Conservation (phyloP, 37 sponge, comb jelly and placozoan species). For the Haliclona indistincta region DNA sequence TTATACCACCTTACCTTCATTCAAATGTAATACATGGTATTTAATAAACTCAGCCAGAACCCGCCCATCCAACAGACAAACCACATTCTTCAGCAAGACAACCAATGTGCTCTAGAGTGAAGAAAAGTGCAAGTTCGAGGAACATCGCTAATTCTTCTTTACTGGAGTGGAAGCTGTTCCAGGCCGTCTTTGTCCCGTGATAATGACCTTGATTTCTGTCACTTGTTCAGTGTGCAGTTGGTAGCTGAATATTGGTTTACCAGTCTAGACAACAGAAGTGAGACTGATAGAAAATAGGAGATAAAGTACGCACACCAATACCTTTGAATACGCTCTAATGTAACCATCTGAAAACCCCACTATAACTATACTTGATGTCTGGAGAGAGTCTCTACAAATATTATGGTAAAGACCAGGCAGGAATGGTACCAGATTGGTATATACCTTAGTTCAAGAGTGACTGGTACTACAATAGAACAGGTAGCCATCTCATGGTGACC, state of each 20-base stretch:
- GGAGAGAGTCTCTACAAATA: neutral
- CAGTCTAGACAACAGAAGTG: neutral
- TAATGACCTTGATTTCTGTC: too few species aligned
- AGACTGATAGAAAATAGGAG: neutral
- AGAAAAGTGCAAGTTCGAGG: neutral
- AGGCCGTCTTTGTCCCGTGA: too few species aligned
- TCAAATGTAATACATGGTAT: conserved; percentile 24
- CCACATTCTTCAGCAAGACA: conserved; percentile 36
- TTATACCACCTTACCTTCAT: conserved; percentile 3
- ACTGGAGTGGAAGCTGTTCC: too few species aligned
- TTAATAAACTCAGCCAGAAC: conserved; percentile 42
- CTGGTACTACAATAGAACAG: conserved; percentile 15
- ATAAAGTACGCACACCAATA: neutral
- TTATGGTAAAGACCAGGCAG: neutral
- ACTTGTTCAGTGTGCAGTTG: neutral
- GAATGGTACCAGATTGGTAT: neutral
- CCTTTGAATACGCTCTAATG: conserved; percentile 66
- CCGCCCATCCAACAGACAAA: conserved; percentile 70
- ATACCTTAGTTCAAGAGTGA: conserved; percentile 17
- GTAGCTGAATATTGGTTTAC: neutral
- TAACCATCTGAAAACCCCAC: conserved; percentile 83
- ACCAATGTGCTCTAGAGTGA: conserved; percentile 36
- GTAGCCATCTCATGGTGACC: conserved; percentile 10
- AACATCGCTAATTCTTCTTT: too few species aligned
- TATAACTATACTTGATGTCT: conserved; percentile 32